Conservation (phyloP, 2,888 invertebrate genomes). For the Lasioglossum leucozonium region DNA sequence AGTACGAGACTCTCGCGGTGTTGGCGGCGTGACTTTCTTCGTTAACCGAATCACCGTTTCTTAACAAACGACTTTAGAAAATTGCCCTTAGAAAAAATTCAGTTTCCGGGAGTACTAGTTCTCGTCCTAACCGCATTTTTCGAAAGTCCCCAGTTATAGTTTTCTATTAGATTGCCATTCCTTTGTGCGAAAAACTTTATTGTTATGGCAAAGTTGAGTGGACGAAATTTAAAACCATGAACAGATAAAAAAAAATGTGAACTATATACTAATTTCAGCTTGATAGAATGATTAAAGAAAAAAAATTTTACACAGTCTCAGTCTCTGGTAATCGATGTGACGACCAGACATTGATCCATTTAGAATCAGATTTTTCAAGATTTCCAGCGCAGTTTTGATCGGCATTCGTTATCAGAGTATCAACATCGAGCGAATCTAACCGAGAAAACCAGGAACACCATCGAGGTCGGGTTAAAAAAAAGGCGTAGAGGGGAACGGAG, state of each 20-base stretch:
- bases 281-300: not conserved
- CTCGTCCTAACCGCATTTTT: not conserved
- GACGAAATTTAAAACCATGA: too few species aligned
- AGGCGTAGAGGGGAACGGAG: not conserved
- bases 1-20: not conserved
- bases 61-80: not conserved
- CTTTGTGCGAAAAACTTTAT: too few species aligned
- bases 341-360: not conserved
- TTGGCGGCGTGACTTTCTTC: not conserved
- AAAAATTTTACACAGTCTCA: not conserved
- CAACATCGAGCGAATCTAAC: not conserved
- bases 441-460: not conserved
- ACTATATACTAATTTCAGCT: not conserved
- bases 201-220: too few species aligned
- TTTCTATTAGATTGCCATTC: not conserved
- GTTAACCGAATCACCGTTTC: not conserved
- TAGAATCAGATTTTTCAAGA: not conserved
- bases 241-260: too few species aligned
- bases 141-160: not conserved
- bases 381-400: not conserved
- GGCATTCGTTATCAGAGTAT: slow-evolving; percentile 2
- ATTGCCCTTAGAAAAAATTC: too few species aligned
- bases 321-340: not conserved
- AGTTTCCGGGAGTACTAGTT: not conserved
- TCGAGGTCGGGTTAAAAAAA: not conserved